Conservation (phyloP, 2,113 vertebrate species). For the Telmatochromis bifrenatus region DNA sequence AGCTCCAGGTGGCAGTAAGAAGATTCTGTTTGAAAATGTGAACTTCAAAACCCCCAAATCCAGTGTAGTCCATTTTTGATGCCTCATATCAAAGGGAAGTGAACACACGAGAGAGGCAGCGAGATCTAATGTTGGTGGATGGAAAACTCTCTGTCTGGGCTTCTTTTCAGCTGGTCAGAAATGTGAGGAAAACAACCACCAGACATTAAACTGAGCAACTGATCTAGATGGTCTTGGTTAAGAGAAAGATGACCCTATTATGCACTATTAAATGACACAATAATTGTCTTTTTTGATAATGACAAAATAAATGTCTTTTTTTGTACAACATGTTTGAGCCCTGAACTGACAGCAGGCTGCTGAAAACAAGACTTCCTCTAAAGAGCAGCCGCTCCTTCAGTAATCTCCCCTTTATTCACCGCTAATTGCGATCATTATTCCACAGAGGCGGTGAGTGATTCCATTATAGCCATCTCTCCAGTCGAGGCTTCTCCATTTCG, state of each 20-base stretch:
- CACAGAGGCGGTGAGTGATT: slow-evolving; percentile 2
- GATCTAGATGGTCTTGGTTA: neutral
- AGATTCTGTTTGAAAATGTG: neutral
- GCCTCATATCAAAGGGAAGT: neutral
- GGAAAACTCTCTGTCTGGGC: neutral
- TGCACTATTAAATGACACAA: fast-evolving
- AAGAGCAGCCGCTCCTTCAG: neutral
- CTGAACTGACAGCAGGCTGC: neutral
- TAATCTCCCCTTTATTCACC: slow-evolving; percentile 25
- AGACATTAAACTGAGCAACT: neutral
- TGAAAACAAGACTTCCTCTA: neutral
- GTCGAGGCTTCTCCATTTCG: neutral
- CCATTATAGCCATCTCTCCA: neutral
- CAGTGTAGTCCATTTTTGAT: neutral
- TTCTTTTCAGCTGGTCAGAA: neutral
- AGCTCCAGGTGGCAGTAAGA: neutral
- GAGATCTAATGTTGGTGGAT: neutral
- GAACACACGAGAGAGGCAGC: neutral
- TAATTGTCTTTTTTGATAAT: neutral
- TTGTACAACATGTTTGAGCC: neutral
- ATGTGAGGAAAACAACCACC: neutral
- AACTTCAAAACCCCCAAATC: neutral
- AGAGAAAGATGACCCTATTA: neutral
- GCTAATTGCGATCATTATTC: slow-evolving; percentile 47
- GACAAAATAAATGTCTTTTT: neutral